Evolutionary conservation across 2,888 invertebrate species (phyloP).

Genomic region (Argyresthia albistria): DNA sequence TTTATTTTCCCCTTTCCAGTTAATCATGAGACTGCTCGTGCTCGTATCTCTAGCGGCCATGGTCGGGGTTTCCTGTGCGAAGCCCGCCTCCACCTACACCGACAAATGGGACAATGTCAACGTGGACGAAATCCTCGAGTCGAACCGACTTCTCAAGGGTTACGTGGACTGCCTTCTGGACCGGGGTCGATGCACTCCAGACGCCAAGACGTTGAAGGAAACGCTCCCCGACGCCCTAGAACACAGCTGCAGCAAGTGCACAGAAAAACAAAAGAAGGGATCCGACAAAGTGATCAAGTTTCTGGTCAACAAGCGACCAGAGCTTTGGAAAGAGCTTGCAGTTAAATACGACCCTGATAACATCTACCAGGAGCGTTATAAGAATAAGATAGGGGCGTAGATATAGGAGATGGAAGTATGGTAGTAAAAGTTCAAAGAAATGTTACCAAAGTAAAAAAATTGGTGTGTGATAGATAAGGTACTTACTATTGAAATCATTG

Average conservation of each 20-base stretch:
- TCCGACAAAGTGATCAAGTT: slow-evolving; percentile 78
- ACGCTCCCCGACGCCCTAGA: slow-evolving; percentile 80
- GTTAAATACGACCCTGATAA: slow-evolving; percentile 81
- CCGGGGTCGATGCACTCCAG: slow-evolving; percentile 76
- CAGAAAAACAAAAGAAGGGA: slow-evolving; percentile 63
- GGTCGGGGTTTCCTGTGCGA: slow-evolving; percentile 39
- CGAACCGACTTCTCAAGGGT: slow-evolving; percentile 75
- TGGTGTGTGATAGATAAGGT: too few species aligned
- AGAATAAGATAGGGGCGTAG: slow-evolving; percentile 44
- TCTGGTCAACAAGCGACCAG: slow-evolving; percentile 78
- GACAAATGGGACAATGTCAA: slow-evolving; percentile 80
- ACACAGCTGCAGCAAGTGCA: slow-evolving; percentile 80
- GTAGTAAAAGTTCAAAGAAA: too few species aligned
- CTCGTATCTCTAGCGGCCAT: slow-evolving; percentile 40
- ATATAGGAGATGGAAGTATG: too few species aligned
- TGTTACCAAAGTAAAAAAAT: too few species aligned
- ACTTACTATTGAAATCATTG: too few species aligned
- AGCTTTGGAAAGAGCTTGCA: slow-evolving; percentile 77
- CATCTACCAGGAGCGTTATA: slow-evolving; percentile 77
- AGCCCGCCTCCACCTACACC: slow-evolving; percentile 68
- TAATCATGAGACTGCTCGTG: slow-evolving; percentile 51
- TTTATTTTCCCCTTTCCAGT: slow-evolving; percentile 24
- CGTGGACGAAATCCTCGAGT: slow-evolving; percentile 76
- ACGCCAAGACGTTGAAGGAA: slow-evolving; percentile 73
- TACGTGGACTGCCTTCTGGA: slow-evolving; percentile 80